Evolutionary conservation across 2,797 vertebrate species (phyloP).

Genomic region (Falco berigora): DNA sequence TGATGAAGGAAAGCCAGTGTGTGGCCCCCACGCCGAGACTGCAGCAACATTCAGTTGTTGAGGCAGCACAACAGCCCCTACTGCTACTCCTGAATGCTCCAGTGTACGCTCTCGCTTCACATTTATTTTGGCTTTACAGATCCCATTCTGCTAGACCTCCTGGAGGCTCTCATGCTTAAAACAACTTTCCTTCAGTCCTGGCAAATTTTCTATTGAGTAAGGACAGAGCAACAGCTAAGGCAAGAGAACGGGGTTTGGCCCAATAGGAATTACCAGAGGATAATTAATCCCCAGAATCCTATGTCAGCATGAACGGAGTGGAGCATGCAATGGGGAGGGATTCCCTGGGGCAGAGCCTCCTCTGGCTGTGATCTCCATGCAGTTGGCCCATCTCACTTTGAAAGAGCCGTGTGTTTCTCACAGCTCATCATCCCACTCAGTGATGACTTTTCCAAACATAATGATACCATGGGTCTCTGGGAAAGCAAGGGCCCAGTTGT

Average conservation of each 20-base stretch:
- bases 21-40: neutral
- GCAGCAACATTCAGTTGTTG: neutral
- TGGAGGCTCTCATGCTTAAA: neutral
- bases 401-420: neutral
- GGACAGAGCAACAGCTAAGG: neutral
- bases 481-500: neutral
- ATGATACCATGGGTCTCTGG: neutral
- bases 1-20: neutral
- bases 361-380: neutral
- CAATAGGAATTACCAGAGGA: neutral
- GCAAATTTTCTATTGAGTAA: neutral
- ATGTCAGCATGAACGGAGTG: neutral
- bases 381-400: neutral
- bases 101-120: neutral
- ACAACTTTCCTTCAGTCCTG: neutral
- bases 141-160: neutral
- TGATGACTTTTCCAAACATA: neutral
- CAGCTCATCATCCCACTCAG: neutral
- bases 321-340: neutral
- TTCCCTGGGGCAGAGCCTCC: neutral
- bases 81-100: neutral
- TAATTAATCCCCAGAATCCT: neutral
- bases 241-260: neutral
- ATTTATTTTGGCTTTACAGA: neutral
- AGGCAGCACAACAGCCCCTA: neutral